phyloP scores from a whole-genome alignment of 2,113 vertebrate species.

The Acinonyx jubatus region DNA sequence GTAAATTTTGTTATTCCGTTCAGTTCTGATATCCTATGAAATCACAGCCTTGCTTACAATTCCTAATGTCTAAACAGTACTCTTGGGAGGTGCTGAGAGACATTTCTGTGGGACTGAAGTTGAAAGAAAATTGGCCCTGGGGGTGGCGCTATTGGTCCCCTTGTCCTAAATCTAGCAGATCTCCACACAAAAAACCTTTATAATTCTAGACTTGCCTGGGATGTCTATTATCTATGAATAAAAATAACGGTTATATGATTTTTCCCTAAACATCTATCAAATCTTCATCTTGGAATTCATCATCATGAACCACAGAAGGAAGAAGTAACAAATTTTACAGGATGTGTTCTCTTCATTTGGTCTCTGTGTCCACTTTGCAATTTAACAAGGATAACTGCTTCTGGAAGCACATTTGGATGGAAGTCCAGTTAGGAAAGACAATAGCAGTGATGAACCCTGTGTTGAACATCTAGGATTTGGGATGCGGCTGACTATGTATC shows the following conservation, averaged over 20 bases:
- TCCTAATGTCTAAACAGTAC: not conserved
- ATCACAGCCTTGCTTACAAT: not conserved
- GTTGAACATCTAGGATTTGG: not conserved
- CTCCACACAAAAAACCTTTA: not conserved
- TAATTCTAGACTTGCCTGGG: not conserved
- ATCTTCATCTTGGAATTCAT: constrained; percentile 23
- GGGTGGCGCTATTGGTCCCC: not conserved
- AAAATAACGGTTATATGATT: constrained; percentile 2
- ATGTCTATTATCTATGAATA: constrained; percentile 55
- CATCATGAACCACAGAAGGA: not conserved
- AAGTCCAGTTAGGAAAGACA: not conserved
- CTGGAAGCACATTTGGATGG: not conserved
- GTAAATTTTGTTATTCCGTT: not conserved
- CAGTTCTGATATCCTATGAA: not conserved
- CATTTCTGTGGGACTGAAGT: not conserved
- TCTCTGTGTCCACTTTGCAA: not conserved
- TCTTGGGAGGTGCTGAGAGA: not conserved
- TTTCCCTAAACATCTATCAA: not conserved
- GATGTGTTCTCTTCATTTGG: constrained; percentile 10
- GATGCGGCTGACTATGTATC: not conserved
- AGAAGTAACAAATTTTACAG: not conserved
- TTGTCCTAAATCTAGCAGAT: not conserved
- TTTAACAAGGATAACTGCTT: constrained; percentile 9
- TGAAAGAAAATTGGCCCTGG: not conserved
- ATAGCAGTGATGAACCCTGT: not conserved